phyloP scores from a whole-genome alignment of 2,797 vertebrate genomes.

The Novumbra hubbsi region DNA sequence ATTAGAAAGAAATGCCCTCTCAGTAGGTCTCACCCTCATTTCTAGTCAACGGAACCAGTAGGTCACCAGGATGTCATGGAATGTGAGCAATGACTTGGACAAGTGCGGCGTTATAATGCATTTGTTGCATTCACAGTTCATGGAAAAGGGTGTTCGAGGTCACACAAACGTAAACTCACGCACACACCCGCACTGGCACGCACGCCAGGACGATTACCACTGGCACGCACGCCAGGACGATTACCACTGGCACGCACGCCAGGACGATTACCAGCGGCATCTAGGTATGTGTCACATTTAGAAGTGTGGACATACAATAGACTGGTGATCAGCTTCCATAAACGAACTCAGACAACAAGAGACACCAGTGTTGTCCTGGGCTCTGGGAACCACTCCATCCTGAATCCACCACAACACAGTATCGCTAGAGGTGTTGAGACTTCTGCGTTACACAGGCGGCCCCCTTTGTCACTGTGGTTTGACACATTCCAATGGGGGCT shows the following conservation, averaged over 20 bases:
- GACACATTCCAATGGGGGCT: not conserved
- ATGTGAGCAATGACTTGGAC: not conserved
- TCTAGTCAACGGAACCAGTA: not conserved
- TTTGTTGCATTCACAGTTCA: not conserved
- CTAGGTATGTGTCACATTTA: constrained; percentile 7
- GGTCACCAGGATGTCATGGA: not conserved
- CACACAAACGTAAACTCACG: not conserved
- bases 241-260: not conserved
- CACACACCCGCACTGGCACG: not conserved
- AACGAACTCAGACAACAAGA: constrained; percentile 1
- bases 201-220: not conserved
- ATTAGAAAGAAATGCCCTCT: not conserved
- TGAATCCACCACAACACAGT: not conserved
- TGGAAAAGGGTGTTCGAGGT: not conserved
- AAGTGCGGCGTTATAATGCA: not conserved
- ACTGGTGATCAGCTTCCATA: not conserved
- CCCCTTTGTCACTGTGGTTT: constrained; percentile 20
- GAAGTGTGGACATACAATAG: not conserved
- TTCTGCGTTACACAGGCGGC: constrained; percentile 11
- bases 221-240: not conserved
- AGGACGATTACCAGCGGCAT: not conserved
- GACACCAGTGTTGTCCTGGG: not conserved
- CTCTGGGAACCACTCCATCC: constrained; percentile 6
- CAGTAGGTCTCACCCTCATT: not conserved
- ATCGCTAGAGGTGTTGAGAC: not conserved